Evolutionary conservation across 2,113 vertebrate genomes (phyloP).

Genomic region (Spea multiplicata): DNA sequence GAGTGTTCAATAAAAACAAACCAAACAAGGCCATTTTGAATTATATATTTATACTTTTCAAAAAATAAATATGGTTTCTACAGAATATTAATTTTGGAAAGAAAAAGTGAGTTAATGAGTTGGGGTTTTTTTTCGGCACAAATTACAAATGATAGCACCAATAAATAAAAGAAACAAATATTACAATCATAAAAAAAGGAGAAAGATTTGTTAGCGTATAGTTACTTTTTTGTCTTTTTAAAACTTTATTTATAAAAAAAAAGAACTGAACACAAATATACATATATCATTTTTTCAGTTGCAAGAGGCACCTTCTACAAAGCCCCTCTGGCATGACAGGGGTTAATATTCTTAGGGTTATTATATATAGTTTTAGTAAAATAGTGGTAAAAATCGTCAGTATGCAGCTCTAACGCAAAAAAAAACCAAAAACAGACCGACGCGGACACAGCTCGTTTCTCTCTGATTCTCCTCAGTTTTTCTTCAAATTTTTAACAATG

Average conservation of each 20-base stretch:
- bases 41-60: constrained; percentile 81
- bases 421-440: too few species aligned
- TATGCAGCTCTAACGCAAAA: constrained; percentile 16
- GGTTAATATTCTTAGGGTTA: constrained; percentile 11
- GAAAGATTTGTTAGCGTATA: constrained; percentile 71
- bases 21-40: constrained; percentile 58
- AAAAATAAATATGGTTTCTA: constrained; percentile 83
- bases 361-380: constrained; percentile 66
- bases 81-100: constrained; percentile 78
- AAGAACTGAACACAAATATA: constrained; percentile 77
- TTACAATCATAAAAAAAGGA: constrained; percentile 81
- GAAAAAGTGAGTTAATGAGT: constrained; percentile 77
- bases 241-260: constrained; percentile 55
- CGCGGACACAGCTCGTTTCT: too few species aligned
- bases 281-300: constrained; percentile 62
- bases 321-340: not conserved
- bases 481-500: too few species aligned
- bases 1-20: constrained; percentile 29
- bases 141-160: constrained; percentile 83
- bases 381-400: constrained; percentile 35
- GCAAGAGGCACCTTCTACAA: constrained; percentile 5
- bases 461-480: too few species aligned
- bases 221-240: constrained; percentile 75
- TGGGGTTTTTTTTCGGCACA: constrained; percentile 66
- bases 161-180: constrained; percentile 85